Conservation (phyloP, 1,140 invertebrate genomes). For the Zaprionus gabonicus region DNA sequence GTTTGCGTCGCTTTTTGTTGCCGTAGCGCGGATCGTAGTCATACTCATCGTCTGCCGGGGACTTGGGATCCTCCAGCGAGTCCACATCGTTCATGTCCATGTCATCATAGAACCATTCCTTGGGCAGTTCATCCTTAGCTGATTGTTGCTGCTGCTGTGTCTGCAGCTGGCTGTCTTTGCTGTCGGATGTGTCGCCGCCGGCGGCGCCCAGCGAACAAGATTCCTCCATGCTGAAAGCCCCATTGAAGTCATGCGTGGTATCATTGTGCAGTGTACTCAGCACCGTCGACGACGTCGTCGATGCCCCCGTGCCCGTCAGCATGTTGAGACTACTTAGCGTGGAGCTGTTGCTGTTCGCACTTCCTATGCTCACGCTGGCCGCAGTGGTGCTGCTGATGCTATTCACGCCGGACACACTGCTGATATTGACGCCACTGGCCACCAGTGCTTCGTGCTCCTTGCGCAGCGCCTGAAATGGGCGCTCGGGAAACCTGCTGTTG, state of each 20-base stretch:
- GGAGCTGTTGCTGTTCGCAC: constrained; percentile 42
- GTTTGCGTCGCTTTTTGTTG: constrained; percentile 80
- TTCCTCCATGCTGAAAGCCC: constrained; percentile 76
- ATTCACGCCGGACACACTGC: neutral
- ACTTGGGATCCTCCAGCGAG: constrained; percentile 95
- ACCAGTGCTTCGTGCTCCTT: constrained; percentile 78
- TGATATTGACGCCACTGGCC: constrained; percentile 53
- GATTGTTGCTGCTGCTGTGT: constrained; percentile 60
- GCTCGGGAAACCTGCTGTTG: constrained; percentile 75
- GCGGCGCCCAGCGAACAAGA: constrained; percentile 78
- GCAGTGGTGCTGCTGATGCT: neutral
- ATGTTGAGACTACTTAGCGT: constrained; percentile 66
- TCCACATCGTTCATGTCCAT: constrained; percentile 96
- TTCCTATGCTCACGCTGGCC: constrained; percentile 27
- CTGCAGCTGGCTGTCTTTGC: constrained; percentile 81
- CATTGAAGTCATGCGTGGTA: constrained; percentile 78
- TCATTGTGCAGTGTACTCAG: constrained; percentile 59
- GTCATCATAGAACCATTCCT: constrained; percentile 95
- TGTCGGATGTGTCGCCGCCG: constrained; percentile 83
- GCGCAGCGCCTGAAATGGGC: constrained; percentile 80
- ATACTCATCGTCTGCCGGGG: constrained; percentile 97
- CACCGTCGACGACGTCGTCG: constrained; percentile 51
- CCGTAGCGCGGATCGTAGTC: constrained; percentile 92
- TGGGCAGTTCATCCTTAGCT: constrained; percentile 73
- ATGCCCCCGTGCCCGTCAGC: constrained; percentile 56